A percentile compares a stretch with the other conserved stretches of the same genome.
Evolutionary conservation across 2,797 vertebrate genomes (phyloP).

Genomic region (Echiichthys vipera): DNA sequence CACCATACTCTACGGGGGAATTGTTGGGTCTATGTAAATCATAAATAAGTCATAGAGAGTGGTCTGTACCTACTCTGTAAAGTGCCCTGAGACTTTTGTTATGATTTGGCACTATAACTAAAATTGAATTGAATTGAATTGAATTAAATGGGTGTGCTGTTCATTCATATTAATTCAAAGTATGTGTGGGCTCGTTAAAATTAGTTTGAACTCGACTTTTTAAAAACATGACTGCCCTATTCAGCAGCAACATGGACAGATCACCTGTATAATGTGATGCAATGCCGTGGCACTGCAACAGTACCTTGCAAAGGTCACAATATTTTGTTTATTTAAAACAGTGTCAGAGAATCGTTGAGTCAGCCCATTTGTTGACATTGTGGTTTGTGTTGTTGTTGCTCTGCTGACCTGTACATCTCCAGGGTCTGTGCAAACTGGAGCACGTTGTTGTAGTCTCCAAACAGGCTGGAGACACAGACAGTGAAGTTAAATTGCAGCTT

Average conservation of each 20-base stretch:
- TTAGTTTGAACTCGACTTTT: not conserved
- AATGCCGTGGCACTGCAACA: not conserved
- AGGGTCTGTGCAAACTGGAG: conserved; percentile 78
- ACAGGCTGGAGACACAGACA: conserved; percentile 76
- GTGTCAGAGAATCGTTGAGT: not conserved
- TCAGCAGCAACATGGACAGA: not conserved
- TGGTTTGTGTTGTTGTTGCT: not conserved
- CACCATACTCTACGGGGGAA: no score
- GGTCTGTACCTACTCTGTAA: no score
- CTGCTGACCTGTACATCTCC: conserved; percentile 79
- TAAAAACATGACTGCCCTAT: no score
- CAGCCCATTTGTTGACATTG: not conserved
- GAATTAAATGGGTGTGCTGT: no score
- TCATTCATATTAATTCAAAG: no score
- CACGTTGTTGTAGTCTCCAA: conserved; percentile 75
- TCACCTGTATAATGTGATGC: not conserved
- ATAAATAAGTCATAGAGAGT: no score
- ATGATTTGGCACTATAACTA: no score
- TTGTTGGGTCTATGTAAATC: no score
- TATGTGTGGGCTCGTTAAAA: no score
- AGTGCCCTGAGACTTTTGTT: no score
- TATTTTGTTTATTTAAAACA: not conserved
- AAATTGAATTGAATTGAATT: no score
- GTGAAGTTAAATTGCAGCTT: conserved; percentile 65
- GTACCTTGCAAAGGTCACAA: not conserved